Conservation (phyloP, 2,888 invertebrate species). For the Dolichopus griseipennis region DNA sequence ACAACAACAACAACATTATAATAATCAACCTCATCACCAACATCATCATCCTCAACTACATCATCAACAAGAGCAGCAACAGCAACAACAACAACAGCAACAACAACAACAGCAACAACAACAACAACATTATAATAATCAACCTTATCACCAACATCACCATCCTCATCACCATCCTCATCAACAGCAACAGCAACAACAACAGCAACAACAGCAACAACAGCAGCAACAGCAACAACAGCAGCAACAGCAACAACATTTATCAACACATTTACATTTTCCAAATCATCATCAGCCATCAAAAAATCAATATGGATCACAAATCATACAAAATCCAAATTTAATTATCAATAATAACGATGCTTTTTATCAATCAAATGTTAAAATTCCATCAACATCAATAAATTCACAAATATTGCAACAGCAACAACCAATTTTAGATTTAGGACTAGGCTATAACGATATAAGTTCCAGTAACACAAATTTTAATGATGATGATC, state of each 20-base stretch:
- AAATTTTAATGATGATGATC: neutral
- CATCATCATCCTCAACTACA: slow-evolving; percentile 24
- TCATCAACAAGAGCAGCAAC: slow-evolving; percentile 15
- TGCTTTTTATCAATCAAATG: neutral
- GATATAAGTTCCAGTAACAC: neutral
- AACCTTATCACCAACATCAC: slow-evolving; percentile 19
- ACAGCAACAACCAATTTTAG: neutral
- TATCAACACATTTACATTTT: slow-evolving; percentile 24
- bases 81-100: slow-evolving; percentile 23
- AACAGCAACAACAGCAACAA: slow-evolving; percentile 25
- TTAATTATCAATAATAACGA: neutral
- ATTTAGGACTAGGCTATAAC: slow-evolving; percentile 18
- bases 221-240: slow-evolving; percentile 17
- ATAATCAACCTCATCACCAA: slow-evolving; percentile 22
- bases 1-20: slow-evolving; percentile 14
- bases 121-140: slow-evolving; percentile 22
- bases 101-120: slow-evolving; percentile 22
- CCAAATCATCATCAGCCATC: slow-evolving; percentile 19
- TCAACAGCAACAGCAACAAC: slow-evolving; percentile 20
- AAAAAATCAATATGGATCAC: slow-evolving; percentile 5
- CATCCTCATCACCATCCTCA: slow-evolving; percentile 13
- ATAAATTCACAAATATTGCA: neutral
- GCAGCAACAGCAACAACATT: slow-evolving; percentile 23
- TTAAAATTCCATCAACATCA: neutral
- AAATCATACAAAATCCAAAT: slow-evolving; percentile 21